Evolutionary conservation across 1,140 invertebrate genomes (phyloP).

Genomic region (Myzus persicae): DNA sequence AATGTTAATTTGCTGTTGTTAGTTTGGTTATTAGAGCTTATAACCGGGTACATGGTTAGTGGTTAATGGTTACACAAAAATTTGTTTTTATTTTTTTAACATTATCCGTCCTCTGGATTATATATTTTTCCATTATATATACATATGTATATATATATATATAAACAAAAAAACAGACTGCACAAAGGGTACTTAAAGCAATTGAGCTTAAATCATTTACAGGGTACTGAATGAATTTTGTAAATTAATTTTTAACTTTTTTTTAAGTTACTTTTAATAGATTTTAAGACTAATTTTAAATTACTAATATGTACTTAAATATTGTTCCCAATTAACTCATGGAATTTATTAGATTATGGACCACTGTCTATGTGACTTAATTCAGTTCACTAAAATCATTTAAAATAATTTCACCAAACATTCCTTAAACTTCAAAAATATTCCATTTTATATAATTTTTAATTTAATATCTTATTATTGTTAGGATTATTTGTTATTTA

Average conservation of each 20-base stretch:
- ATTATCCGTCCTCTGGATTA: conserved; percentile 54
- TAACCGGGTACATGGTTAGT: conserved; percentile 55
- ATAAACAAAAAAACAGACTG: not conserved
- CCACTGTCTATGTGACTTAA: not conserved
- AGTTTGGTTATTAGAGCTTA: conserved; percentile 57
- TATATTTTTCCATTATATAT: not conserved
- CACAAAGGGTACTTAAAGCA: conserved; percentile 54
- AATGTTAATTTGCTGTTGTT: conserved; percentile 50
- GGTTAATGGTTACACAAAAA: conserved; percentile 53
- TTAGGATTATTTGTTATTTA: conserved; percentile 45
- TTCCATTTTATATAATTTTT: conserved; percentile 41
- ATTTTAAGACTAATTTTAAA: conserved; percentile 45
- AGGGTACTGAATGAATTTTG: conserved; percentile 54
- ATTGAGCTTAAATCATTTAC: conserved; percentile 48
- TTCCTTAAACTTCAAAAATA: conserved; percentile 21
- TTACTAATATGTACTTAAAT: conserved; percentile 51
- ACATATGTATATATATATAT: not conserved
- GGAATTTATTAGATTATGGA: not conserved
- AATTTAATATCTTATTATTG: not conserved
- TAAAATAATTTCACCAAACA: not conserved
- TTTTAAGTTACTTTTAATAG: conserved; percentile 39
- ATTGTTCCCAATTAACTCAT: conserved; percentile 30
- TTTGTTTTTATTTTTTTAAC: conserved; percentile 48
- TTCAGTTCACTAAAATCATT: conserved; percentile 17
- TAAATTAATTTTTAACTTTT: conserved; percentile 42